phyloP scores from a whole-genome alignment of 35 echinoderm and acorn worm species.

The Apostichopus parvimensis region DNA sequence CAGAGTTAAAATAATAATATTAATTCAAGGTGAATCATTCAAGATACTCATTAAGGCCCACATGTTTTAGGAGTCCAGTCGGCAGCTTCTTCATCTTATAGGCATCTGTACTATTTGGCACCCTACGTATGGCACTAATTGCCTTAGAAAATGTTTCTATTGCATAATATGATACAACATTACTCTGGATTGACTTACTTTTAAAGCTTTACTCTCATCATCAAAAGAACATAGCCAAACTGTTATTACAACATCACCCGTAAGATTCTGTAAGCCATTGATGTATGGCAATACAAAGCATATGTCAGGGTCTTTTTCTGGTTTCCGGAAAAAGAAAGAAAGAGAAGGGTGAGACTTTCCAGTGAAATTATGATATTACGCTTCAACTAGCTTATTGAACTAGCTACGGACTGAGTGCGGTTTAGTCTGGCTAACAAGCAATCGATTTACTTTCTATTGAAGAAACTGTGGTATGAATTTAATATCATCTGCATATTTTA shows the following conservation, averaged over 20 bases:
- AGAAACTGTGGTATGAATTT: no score
- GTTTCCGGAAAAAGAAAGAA: neutral
- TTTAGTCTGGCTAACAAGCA: no score
- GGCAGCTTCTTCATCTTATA: neutral
- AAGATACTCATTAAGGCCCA: neutral
- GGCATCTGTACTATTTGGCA: no score
- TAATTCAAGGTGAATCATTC: neutral
- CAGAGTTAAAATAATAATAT: neutral
- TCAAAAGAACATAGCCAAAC: neutral
- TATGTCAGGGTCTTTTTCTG: neutral
- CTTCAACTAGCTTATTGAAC: no score
- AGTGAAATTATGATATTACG: no score
- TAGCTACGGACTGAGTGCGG: no score
- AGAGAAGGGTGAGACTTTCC: neutral
- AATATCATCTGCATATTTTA: no score
- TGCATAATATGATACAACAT: neutral
- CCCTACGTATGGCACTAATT: no score
- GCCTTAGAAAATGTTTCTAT: neutral
- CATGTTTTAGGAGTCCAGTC: neutral
- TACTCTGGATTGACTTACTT: neutral
- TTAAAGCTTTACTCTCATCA: neutral
- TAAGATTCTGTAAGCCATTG: neutral
- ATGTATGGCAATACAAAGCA: neutral
- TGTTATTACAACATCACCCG: neutral
- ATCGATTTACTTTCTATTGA: no score